phyloP scores from a whole-genome alignment of 2,888 invertebrate genomes.

The Netelia virgata region DNA sequence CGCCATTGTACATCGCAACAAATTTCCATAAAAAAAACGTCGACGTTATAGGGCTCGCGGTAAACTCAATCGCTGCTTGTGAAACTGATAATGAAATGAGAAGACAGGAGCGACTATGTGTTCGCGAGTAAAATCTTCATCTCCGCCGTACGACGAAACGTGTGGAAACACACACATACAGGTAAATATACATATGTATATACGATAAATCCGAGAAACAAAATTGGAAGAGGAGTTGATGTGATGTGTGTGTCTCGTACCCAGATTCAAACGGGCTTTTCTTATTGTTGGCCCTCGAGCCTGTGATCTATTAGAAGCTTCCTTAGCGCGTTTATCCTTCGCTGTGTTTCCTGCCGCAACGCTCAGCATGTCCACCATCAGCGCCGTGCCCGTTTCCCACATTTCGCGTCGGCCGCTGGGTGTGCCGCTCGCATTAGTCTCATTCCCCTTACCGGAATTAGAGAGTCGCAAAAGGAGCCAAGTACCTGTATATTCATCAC shows the following conservation, averaged over 20 bases:
- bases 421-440: constrained; percentile 75
- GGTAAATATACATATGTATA: constrained; percentile 2
- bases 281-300: constrained; percentile 79
- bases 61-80: constrained; percentile 18
- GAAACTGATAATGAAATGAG: constrained; percentile 7
- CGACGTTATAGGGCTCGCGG: background rate
- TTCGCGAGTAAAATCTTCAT: background rate
- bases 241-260: constrained; percentile 72
- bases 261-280: constrained; percentile 77
- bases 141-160: background rate
- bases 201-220: constrained; percentile 44
- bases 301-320: constrained; percentile 88
- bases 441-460: constrained; percentile 80
- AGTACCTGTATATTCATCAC: constrained; percentile 76
- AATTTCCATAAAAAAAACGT: background rate
- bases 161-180: background rate
- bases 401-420: constrained; percentile 78
- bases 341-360: constrained; percentile 95
- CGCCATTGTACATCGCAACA: background rate
- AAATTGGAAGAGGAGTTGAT: constrained; percentile 59
- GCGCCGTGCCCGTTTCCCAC: constrained; percentile 85
- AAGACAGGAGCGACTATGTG: background rate
- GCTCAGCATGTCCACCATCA: constrained; percentile 88
- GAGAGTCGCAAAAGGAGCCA: constrained; percentile 80
- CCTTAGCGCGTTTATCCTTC: constrained; percentile 95